phyloP scores from a whole-genome alignment of 2,888 invertebrate genomes.

The Tinea semifulvella region DNA sequence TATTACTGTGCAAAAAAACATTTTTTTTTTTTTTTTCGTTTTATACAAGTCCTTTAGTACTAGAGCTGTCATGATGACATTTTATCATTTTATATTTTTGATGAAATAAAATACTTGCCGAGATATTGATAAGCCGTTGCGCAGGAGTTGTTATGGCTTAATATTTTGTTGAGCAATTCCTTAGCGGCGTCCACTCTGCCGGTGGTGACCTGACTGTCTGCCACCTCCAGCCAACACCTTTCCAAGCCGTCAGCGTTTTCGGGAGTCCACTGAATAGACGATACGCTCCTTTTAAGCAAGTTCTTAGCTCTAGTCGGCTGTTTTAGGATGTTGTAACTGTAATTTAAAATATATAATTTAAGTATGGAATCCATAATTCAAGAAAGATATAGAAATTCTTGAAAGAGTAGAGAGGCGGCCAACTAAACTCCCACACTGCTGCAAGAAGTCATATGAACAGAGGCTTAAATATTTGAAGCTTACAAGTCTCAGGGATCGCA shows the following conservation, averaged over 20 bases:
- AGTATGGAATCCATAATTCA: too few species aligned
- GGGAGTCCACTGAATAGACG: slow-evolving; percentile 88
- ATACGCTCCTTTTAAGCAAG: slow-evolving; percentile 85
- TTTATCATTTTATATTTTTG: too few species aligned
- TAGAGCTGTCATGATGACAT: too few species aligned
- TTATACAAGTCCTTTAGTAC: too few species aligned
- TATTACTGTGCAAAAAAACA: too few species aligned
- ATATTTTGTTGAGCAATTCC: slow-evolving; percentile 79
- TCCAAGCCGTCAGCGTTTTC: slow-evolving; percentile 97
- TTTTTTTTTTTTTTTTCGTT: too few species aligned
- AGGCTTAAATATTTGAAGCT: too few species aligned
- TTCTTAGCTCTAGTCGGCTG: slow-evolving; percentile 92
- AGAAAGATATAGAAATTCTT: too few species aligned
- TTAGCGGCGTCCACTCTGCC: slow-evolving; percentile 88
- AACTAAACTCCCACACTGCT: too few species aligned
- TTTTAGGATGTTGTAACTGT: slow-evolving; percentile 84
- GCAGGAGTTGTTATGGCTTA: slow-evolving; percentile 88
- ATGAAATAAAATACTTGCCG: slow-evolving; percentile 42
- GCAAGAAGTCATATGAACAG: too few species aligned
- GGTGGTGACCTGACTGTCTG: slow-evolving; percentile 78
- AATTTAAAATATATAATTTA: slow-evolving; percentile 31
- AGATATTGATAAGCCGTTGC: slow-evolving; percentile 89
- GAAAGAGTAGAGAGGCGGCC: too few species aligned
- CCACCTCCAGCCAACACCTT: slow-evolving; percentile 92
- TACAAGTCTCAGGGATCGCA: too few species aligned